Evolutionary conservation across 2,797 vertebrate genomes (phyloP).

Genomic region (Gastrophryne carolinensis): DNA sequence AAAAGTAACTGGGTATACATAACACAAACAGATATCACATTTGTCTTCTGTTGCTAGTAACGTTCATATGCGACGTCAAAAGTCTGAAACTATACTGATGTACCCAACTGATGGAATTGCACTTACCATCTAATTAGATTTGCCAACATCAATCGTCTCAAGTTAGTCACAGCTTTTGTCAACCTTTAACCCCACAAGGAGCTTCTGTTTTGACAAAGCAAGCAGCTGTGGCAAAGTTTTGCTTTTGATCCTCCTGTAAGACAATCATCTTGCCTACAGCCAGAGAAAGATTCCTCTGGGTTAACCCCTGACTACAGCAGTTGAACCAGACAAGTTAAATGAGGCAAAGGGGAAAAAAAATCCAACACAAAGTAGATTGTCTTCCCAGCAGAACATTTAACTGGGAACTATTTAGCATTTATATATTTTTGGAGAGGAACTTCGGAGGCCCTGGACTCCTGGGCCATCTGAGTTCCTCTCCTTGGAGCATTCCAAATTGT

Average conservation of each 20-base stretch:
- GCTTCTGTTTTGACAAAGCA: slow-evolving; percentile 69
- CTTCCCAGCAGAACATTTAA: not conserved
- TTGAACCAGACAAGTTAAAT: not conserved
- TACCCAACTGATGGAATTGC: slow-evolving; percentile 58
- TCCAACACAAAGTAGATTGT: not conserved
- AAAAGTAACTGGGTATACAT: too few relatives aligned
- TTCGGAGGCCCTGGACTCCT: too few relatives aligned
- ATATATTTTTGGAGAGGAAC: too few relatives aligned
- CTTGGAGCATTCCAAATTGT: too few relatives aligned
- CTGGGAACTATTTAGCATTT: not conserved
- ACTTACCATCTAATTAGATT: slow-evolving; percentile 61
- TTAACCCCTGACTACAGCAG: not conserved
- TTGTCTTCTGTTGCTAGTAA: too few relatives aligned
- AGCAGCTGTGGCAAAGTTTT: slow-evolving; percentile 65
- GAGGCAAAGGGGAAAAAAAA: not conserved
- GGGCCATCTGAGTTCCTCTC: too few relatives aligned
- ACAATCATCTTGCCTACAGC: slow-evolving; percentile 67
- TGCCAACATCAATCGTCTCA: slow-evolving; percentile 68
- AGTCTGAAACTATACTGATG: too few relatives aligned
- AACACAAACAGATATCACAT: too few relatives aligned
- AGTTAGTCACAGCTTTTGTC: slow-evolving; percentile 64
- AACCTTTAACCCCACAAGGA: slow-evolving; percentile 61
- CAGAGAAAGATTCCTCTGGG: slow-evolving; percentile 58
- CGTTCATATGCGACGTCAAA: too few relatives aligned
- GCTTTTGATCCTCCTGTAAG: slow-evolving; percentile 63